Evolutionary conservation across 2,888 invertebrate genomes (phyloP).

Genomic region (Drosophila atripex): DNA sequence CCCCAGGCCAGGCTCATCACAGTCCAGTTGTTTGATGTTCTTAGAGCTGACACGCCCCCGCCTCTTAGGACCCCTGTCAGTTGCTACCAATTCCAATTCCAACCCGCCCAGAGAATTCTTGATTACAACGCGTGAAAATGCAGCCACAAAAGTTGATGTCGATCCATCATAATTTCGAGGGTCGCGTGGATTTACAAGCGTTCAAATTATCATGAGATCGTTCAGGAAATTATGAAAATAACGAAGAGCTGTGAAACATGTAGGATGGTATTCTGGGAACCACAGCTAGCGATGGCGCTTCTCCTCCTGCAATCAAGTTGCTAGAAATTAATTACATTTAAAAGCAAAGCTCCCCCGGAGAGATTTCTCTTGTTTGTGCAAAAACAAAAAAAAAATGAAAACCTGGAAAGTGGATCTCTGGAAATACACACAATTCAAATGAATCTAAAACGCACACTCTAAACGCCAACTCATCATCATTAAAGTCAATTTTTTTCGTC

Average conservation of each 20-base stretch:
- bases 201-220: conserved; percentile 70
- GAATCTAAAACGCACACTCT: conserved; percentile 65
- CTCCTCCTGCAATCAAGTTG: conserved; percentile 38
- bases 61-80: conserved; percentile 65
- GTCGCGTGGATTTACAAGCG: conserved; percentile 80
- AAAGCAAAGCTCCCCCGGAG: conserved; percentile 38
- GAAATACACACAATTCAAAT: conserved; percentile 61
- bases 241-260: conserved; percentile 71
- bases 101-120: conserved; percentile 47
- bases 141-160: conserved; percentile 48
- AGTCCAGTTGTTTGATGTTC: conserved; percentile 62
- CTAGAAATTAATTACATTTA: conserved; percentile 70
- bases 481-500: conserved; percentile 77
- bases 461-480: conserved; percentile 82
- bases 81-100: conserved; percentile 44
- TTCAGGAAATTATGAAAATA: conserved; percentile 44
- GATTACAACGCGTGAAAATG: conserved; percentile 70
- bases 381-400: too few relatives aligned
- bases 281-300: conserved; percentile 14
- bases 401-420: conserved; percentile 29
- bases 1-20: conserved; percentile 31
- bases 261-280: conserved; percentile 66
- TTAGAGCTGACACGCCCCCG: conserved; percentile 56
- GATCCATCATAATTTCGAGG: conserved; percentile 76
- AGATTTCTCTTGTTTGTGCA: conserved; percentile 69